Percentiles rank a stretch among this genome's conserved stretches.
phyloP scores from a whole-genome alignment of 2,113 vertebrate genomes.

The Corythornis cristatus region DNA sequence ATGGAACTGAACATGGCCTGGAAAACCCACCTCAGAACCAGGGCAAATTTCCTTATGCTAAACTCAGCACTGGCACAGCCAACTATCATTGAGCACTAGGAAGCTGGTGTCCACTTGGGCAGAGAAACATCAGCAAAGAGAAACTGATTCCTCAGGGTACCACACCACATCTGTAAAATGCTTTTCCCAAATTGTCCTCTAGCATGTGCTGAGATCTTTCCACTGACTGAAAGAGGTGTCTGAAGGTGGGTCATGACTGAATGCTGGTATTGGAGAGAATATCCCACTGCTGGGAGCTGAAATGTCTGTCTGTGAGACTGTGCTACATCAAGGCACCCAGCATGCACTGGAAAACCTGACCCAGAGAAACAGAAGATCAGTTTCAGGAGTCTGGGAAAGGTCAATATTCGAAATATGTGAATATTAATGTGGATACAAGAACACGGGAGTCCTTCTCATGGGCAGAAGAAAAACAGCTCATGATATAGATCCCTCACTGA shows the following conservation, averaged over 20 bases:
- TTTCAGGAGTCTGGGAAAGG: neutral
- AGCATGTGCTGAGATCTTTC: neutral
- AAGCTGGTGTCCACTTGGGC: neutral
- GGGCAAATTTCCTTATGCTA: neutral
- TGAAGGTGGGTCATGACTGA: neutral
- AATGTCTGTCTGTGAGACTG: neutral
- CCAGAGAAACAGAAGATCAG: neutral
- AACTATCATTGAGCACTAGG: neutral
- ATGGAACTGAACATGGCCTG: neutral
- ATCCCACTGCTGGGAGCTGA: neutral
- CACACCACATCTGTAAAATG: neutral
- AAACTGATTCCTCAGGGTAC: neutral
- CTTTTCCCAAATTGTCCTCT: neutral
- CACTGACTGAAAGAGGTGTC: neutral
- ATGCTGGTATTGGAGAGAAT: neutral
- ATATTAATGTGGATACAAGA: neutral
- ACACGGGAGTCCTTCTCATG: accelerated
- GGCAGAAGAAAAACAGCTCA: neutral
- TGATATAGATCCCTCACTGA: neutral
- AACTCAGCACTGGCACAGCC: neutral
- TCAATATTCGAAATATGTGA: neutral
- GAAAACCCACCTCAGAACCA: neutral
- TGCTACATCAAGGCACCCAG: neutral
- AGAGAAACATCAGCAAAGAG: neutral
- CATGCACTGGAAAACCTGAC: neutral